phyloP scores from a whole-genome alignment of 2,113 vertebrate genomes.

The Nesogale talazaci region DNA sequence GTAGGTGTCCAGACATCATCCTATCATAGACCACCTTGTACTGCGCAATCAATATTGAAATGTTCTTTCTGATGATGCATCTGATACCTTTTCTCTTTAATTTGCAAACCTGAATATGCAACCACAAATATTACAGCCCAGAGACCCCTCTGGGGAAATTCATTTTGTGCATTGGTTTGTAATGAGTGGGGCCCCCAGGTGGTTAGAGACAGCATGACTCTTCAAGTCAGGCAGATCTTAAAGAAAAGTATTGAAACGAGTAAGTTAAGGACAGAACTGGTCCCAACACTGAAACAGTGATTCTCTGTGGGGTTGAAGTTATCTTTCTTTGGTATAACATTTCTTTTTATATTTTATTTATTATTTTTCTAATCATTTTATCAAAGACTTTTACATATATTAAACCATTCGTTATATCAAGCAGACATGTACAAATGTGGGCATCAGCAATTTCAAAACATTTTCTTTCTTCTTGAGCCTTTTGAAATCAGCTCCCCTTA shows the following conservation, averaged over 20 bases:
- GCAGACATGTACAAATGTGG: no score
- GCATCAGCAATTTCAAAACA: neutral
- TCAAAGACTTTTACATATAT: no score
- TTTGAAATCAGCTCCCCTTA: no score
- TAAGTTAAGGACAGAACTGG: neutral
- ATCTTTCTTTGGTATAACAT: neutral
- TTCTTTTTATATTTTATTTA: neutral
- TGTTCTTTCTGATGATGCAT: neutral
- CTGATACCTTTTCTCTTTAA: neutral
- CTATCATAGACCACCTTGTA: no score
- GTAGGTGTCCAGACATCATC: no score
- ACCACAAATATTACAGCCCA: neutral
- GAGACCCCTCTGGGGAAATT: neutral
- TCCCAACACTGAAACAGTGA: neutral
- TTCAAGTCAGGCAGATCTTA: neutral
- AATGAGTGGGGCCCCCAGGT: neutral
- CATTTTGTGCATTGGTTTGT: neutral
- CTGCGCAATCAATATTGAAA: no score
- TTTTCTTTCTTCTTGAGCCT: neutral
- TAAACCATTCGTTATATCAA: no score
- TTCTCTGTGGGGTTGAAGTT: conserved; percentile 27
- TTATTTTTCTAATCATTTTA: no score
- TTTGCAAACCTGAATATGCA: neutral
- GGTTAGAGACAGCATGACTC: rapidly evolving
- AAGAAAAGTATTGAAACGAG: neutral